Base-by-base conservation (phyloP, 2,797 vertebrate species). In the Thalassophryne amazonica region DNA sequence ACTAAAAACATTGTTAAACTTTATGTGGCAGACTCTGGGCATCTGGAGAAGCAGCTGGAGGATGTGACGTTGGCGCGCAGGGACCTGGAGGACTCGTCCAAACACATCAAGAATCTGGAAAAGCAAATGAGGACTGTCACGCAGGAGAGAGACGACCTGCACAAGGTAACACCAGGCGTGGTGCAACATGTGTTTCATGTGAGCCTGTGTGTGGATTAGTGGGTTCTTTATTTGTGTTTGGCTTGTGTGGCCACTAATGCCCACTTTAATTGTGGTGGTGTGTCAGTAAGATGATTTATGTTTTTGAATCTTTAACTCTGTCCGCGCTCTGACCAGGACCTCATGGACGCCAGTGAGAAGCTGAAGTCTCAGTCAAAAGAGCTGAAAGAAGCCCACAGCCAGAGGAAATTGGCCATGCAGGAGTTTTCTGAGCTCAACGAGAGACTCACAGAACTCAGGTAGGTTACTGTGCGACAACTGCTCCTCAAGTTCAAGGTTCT, bases 391-490 rank as follows among this genome's bases (percentile, higher is more conserved):
- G 94, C 96, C 40, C 96, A 98, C 85, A 94, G 92, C 83, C 97
- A 99, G 87, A 93, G 94, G 78, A 97, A 97, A 85, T 78, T 98
- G 88, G 94, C 95, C 76, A 93, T 98, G 92, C 93, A 96, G 76
- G 96, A 98, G 78, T 98, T 98, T 86, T 94, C 96, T 30, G 95
- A 99, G 87, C 93, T 99, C 77, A 99, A 95, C 40, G 95, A 96
- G 78, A 93, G 91, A 34, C 92, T 97, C 61, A 95, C 95, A 21
- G 96, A 99, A 36, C 88, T 98, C 84, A 92, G 94, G 90, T 95
- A 93, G 39, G 91, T 60, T 30, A 11, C 13, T 1, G 13, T 12
- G 2, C n/a, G 11, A 3, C 6, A 13, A 1, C 3, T 4, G 4
- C 10, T 7, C 13, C 13, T 15, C 12, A 8, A 10, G 19, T 23